Evolutionary conservation across 2,888 invertebrate species (phyloP), one percentile per base, ranked within the genome.

Genomic region (Catocala nupta): DNA sequence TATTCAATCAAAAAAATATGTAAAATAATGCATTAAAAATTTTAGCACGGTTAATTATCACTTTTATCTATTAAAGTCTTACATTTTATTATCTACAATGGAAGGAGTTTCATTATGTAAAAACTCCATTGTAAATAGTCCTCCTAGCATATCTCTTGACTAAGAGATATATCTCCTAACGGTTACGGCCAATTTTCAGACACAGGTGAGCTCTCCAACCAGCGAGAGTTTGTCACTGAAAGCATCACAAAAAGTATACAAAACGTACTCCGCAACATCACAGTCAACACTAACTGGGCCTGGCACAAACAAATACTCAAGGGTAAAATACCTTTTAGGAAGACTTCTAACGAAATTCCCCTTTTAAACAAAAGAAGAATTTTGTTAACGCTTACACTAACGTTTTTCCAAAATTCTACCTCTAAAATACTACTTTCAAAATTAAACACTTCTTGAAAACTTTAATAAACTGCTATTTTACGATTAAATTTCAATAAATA

Each of bases 221-320:
- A 84, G 85, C 78, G 94, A 94, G 92, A 93, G 90, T 88, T 91
- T 94, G 86, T 88, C 92, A 88, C 88, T 91, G 89, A 94, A 87
- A 90, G 92, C 91, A 87, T 93, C 94, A 85, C 92, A 94, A 83
- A 93, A 90, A 87, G 88, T 92, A 79, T 89, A 88, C 79, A 92
- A 91, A 81, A 90, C 92, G 63, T 88, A 88, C 82, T 84, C 89
- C 78, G 81, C 90, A 79, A 82, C 92, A 81, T 78, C 87, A 88
- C 91, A 90, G 80, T 83, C 89, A 66, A 88, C 88, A 82, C 85
- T 85, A 78, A 90, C 88, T 75, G 86, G 85, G 73, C 83, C 87
- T 71, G 85, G 83, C 66, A 86, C 84, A 86, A 90, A 90, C 78
- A 92, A 89, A 83, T 85, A 84, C 77, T 83, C 90, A 82, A 89